Conservation (phyloP, 2,113 vertebrate species). For the Beaufortia kweichowensis region DNA sequence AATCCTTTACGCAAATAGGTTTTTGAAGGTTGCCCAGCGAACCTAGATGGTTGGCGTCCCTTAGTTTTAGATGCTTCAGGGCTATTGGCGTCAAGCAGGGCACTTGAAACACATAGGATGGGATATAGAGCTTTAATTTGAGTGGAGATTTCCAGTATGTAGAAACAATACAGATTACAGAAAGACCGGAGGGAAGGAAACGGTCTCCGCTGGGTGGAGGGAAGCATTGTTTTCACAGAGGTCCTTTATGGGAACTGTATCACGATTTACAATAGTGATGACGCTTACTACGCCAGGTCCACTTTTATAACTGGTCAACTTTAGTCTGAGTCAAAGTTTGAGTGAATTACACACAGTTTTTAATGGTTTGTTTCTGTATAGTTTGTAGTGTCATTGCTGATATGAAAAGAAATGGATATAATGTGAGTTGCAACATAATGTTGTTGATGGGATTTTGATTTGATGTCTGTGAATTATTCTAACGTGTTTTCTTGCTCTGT, state of each 20-base stretch:
- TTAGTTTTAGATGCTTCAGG: neutral
- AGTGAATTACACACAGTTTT: neutral
- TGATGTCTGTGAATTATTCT: constrained; percentile 10
- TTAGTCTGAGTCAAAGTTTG: neutral
- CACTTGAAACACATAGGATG: constrained; percentile 8
- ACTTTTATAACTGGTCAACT: neutral
- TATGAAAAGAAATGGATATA: neutral
- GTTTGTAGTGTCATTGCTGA: neutral
- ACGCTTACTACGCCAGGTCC: constrained; percentile 3
- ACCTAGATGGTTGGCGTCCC: neutral
- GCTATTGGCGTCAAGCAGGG: neutral
- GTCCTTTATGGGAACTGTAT: constrained; percentile 33
- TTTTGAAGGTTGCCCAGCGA: too few species aligned
- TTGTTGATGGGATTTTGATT: too few species aligned
- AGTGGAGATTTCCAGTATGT: constrained; percentile 23
- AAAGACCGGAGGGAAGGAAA: constrained; percentile 51
- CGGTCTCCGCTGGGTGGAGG: constrained; percentile 44
- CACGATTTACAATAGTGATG: constrained; percentile 26
- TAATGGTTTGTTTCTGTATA: neutral
- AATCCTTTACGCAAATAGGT: too few species aligned
- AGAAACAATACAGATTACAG: constrained; percentile 41
- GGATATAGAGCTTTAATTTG: neutral
- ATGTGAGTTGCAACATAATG: neutral
- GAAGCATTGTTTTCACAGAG: constrained; percentile 41
- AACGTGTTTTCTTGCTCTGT: constrained; percentile 21